A percentile compares a stretch with the other conserved stretches of the same genome.
phyloP scores from a whole-genome alignment of 2,888 invertebrate genomes.

The Polietes domitor region DNA sequence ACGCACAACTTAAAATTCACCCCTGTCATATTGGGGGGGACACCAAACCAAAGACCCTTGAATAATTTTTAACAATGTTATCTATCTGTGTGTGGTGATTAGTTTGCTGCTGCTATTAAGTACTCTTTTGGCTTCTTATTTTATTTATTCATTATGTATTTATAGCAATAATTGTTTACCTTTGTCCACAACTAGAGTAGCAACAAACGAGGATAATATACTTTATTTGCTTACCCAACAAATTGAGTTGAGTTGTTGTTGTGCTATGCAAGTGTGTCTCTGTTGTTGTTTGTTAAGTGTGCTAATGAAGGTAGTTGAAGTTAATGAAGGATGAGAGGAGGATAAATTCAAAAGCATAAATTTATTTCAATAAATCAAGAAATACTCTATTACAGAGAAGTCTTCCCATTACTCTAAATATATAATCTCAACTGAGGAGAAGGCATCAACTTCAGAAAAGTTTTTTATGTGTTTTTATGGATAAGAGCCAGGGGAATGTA shows the following conservation, averaged over 20 bases:
- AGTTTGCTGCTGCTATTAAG: not conserved
- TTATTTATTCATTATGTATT: not conserved
- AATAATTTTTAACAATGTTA: constrained; percentile 8
- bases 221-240: not conserved
- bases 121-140: not conserved
- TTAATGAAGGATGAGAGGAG: too few relatives aligned
- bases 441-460: too few relatives aligned
- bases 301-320: not conserved
- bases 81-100: too few relatives aligned
- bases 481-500: too few relatives aligned
- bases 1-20: not conserved
- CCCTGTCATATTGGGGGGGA: not conserved
- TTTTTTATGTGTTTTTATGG: too few relatives aligned
- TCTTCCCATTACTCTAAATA: too few relatives aligned
- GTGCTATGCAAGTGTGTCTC: not conserved
- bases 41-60: not conserved
- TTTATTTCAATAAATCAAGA: too few relatives aligned
- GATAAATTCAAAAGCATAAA: too few relatives aligned
- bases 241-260: not conserved
- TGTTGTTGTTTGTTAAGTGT: not conserved
- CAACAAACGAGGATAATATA: too few relatives aligned
- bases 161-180: constrained; percentile 7
- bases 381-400: too few relatives aligned
- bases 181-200: not conserved
- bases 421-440: too few relatives aligned